Conservation (phyloP, 64 coral and sea anemone genomes). For the Montipora sp. region DNA sequence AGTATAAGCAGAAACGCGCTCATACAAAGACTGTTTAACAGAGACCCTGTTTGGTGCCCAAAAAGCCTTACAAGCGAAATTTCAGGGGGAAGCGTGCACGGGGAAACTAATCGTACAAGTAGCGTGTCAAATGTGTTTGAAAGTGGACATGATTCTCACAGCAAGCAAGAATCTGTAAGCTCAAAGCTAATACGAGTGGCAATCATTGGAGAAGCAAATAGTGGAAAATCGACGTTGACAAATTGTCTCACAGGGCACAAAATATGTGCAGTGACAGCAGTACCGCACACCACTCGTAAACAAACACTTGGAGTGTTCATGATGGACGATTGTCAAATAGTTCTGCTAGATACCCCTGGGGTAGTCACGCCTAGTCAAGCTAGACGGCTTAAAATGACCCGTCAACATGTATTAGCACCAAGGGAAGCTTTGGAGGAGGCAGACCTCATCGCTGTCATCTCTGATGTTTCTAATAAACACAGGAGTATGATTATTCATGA, state of each 20-base stretch:
- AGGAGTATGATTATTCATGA: slow-evolving; percentile 78
- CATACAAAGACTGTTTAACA: background rate
- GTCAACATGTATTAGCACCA: slow-evolving; percentile 86
- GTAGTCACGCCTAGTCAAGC: slow-evolving; percentile 74
- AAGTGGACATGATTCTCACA: background rate
- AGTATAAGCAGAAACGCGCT: background rate
- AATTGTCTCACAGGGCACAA: slow-evolving; percentile 91
- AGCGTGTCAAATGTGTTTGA: background rate
- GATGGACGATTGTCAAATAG: slow-evolving; percentile 66
- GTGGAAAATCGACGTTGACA: slow-evolving; percentile 96
- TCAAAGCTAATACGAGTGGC: slow-evolving; percentile 84
- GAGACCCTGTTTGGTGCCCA: background rate
- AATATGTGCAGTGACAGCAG: slow-evolving; percentile 83
- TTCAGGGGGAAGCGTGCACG: background rate
- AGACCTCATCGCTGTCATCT: slow-evolving; percentile 82
- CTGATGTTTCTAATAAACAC: slow-evolving; percentile 80
- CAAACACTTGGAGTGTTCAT: slow-evolving; percentile 73
- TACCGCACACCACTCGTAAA: slow-evolving; percentile 95
- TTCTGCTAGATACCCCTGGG: slow-evolving; percentile 94
- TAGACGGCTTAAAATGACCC: slow-evolving; percentile 88
- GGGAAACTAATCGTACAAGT: background rate
- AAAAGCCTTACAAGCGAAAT: slow-evolving; percentile 1
- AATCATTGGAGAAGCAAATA: slow-evolving; percentile 95
- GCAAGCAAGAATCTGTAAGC: slow-evolving; percentile 21
- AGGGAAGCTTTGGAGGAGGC: slow-evolving; percentile 82